Evolutionary conservation across 1,140 invertebrate genomes (phyloP), one percentile per base, ranked within the genome.

Genomic region (Aphidius gifuensis): DNA sequence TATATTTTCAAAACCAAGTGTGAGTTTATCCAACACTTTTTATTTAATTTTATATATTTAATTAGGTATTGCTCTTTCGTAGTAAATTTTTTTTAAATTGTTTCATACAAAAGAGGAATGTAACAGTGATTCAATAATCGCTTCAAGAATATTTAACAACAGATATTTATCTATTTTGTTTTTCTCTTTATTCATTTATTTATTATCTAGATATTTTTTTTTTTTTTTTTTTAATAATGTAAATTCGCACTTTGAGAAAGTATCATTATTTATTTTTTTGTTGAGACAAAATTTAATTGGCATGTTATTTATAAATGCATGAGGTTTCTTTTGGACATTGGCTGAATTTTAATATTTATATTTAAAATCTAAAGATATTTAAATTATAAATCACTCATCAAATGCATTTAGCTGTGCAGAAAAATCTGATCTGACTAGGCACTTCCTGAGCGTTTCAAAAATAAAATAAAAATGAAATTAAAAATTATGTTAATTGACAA

Each of bases 81-180:
- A 76, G 59, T 77, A 76, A 77, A 68, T 51, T 43, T 50, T 67
- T 47, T 16, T 0, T 0, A 16, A 32, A 38, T 55, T 11, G 1
- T 42, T 49, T 38, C 62, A 67, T 77, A 73, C 61, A 77, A 79
- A 75, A 71, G 66, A 73, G 77, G 75, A 79, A 78, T 77, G 77
- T 76, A 74, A 74, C 72, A 73, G 68, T 68, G 61, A 71, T 62
- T 66, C 62, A 51, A 67, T 65, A 70, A 71, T 68, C 64, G 67
- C 68, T 72, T 72, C 69, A 64, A 71, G 51, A 51, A 64, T 44
- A 60, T 58, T 38, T 63, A 72, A 72, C 68, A 70, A 67, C 57
- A 51, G 51, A 70, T 66, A 64, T 58, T 44, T 43, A 58, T 57
- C 46, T 51, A 50, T 55, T 16, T 32, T 32, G 39, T 51, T 42